phyloP scores from a whole-genome alignment of 2,113 vertebrate species.

The Oncorhynchus clarkii region DNA sequence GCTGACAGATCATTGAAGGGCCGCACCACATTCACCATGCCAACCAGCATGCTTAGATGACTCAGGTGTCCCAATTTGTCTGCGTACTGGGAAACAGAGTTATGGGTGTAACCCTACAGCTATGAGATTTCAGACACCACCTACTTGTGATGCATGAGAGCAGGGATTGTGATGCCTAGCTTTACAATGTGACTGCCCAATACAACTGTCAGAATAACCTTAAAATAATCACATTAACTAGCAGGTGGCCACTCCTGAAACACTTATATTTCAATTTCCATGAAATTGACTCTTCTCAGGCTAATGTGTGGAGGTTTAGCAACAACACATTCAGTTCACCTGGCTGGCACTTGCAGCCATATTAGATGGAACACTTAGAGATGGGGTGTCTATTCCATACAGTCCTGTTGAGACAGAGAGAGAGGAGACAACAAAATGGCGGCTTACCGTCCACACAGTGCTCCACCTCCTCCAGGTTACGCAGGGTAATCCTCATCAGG shows the following conservation, averaged over 20 bases:
- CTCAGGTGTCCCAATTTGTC: conserved; percentile 48
- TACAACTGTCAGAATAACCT: background rate
- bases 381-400: conserved; percentile 5
- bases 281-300: too few relatives aligned
- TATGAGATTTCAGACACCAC: conserved; percentile 2
- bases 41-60: conserved; percentile 50
- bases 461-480: conserved; percentile 96
- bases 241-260: too few relatives aligned
- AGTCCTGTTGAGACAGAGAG: background rate
- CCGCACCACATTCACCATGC: conserved; percentile 32
- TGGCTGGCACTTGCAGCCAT: too few relatives aligned
- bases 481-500: conserved; percentile 95
- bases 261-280: too few relatives aligned
- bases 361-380: too few relatives aligned
- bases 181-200: background rate
- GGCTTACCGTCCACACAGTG: conserved; percentile 92
- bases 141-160: conserved; percentile 17
- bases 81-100: conserved; percentile 26
- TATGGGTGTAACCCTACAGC: too few relatives aligned
- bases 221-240: too few relatives aligned
- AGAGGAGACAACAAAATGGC: background rate
- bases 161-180: background rate
- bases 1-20: conserved; percentile 17
- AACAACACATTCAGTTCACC: background rate
- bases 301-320: background rate